These are phyloP conservation scores for Sinopyrophorus schimmeli DNA, from an alignment of 2,888 invertebrate genomes.

Conservation along the genomic window DNA sequence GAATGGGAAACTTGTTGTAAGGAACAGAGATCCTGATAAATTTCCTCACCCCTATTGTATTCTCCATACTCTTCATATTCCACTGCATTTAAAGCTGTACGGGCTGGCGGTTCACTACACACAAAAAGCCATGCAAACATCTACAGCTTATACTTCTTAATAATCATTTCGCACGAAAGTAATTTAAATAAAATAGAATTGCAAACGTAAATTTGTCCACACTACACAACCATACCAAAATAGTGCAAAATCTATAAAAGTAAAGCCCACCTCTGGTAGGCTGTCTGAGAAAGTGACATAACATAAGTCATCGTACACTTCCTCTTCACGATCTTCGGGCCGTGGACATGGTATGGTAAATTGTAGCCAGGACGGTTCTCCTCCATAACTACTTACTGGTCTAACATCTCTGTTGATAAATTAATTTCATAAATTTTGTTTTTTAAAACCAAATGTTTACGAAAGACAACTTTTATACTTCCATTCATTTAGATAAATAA, in stretches of 20 bases:
- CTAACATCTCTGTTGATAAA: conserved; percentile 30
- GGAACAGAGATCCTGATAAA: conserved; percentile 92
- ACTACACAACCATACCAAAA: too few relatives aligned
- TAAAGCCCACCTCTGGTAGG: conserved; percentile 65
- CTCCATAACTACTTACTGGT: conserved; percentile 31
- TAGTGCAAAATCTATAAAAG: conserved; percentile 39
- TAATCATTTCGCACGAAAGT: too few relatives aligned
- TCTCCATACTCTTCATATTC: conserved; percentile 64
- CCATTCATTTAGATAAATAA: too few relatives aligned
- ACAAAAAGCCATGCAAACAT: conserved; percentile 49
- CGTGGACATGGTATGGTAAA: conserved; percentile 66
- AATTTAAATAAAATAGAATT: background rate
- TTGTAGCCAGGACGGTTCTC: conserved; percentile 66
- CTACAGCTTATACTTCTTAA: conserved; percentile 11
- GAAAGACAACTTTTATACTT: too few relatives aligned
- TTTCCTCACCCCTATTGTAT: conserved; percentile 76
- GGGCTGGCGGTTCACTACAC: conserved; percentile 46
- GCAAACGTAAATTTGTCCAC: background rate
- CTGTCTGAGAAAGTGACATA: conserved; percentile 77
- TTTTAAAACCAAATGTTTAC: background rate
- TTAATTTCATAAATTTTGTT: too few relatives aligned
- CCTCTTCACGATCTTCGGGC: conserved; percentile 72
- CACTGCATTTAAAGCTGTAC: conserved; percentile 36
- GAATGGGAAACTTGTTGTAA: conserved; percentile 51
- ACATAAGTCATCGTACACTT: conserved; percentile 87